Evolutionary conservation across 2,797 vertebrate genomes (phyloP), one percentile per base, ranked within the genome.

Genomic region (Nothura maculosa): DNA sequence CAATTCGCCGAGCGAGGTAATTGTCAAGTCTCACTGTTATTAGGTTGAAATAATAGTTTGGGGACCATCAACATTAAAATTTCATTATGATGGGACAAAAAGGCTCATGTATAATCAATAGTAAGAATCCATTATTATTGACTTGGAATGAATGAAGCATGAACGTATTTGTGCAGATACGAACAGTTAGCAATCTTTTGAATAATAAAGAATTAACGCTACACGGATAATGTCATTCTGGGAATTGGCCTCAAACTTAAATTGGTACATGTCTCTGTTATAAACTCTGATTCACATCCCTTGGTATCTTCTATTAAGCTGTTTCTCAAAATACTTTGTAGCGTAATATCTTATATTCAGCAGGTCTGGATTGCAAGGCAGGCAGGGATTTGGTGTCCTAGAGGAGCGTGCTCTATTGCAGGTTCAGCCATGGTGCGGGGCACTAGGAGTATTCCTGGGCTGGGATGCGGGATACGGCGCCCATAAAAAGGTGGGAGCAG

Each of bases 21-120:
- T 98, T 98, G 98, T 98, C 98, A 98, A 98, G 98, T 98, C 98
- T 98, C 97, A 97, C 98, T 93, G 98, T 98, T 97, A 96, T 97
- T 97, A 98, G 97, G 98, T 98, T 97, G 97, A 98, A 98, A 98
- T 98, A 98, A 98, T 98, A 92, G 98, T 98, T 98, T 94, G 80
- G 96, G 97, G 95, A 98, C 98, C 98, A 98, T 98, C 98, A 98
- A 98, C 98, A 98, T 98, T 97, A 98, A 98, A 98, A 98, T 98
- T 98, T 98, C 98, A 99, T 99, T 98, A 98, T 98, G 98, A 98
- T 98, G 98, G 98, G 98, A 98, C 98, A 98, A 98, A 98, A 98
- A 99, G 98, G 98, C 98, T 98, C 98, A 99, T 98, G 98, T 98
- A 95, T 98, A 99, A 99, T 99, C 99, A 98, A 99, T 99, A 98